Evolutionary conservation across 1,140 invertebrate genomes (phyloP).

Genomic region (Triops cancriformis): DNA sequence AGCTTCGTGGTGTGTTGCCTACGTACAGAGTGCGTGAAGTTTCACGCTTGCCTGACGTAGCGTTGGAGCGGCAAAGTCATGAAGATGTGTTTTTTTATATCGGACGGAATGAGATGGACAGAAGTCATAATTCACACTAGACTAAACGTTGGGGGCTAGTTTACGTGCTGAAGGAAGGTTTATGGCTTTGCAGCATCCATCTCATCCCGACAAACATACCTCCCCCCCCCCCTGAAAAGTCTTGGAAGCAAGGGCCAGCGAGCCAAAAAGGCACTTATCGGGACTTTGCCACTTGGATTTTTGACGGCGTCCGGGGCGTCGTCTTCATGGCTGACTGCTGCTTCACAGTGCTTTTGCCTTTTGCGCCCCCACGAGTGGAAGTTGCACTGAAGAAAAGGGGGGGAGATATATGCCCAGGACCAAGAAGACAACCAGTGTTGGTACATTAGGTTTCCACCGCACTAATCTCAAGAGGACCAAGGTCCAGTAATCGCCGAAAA

Average conservation of each 20-base stretch:
- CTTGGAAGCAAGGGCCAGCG: not conserved
- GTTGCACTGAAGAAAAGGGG: not conserved
- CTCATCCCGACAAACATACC: not conserved
- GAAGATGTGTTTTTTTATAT: not conserved
- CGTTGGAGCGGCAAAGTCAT: not conserved
- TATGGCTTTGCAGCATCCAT: conserved; percentile 13
- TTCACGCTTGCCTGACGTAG: not conserved
- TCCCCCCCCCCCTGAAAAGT: not conserved
- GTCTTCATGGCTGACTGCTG: conserved; percentile 11
- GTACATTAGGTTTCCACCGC: conserved; percentile 12
- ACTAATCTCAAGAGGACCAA: conserved; percentile 7
- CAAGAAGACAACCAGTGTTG: not conserved
- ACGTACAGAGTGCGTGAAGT: not conserved
- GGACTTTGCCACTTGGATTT: conserved; percentile 5
- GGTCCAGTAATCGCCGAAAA: conserved; percentile 1
- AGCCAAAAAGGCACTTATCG: conserved; percentile 6
- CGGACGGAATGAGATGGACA: conserved; percentile 3
- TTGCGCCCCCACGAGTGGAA: not conserved
- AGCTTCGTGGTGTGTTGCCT: not conserved
- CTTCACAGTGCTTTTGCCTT: not conserved
- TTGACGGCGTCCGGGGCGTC: conserved; percentile 11
- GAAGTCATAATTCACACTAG: conserved; percentile 14
- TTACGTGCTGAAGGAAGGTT: conserved; percentile 5
- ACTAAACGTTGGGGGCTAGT: conserved; percentile 12
- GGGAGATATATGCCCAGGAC: not conserved